Percentiles rank a stretch among this genome's conserved stretches.
phyloP scores from a whole-genome alignment of 2,113 vertebrate genomes.

The Pogona vitticeps region DNA sequence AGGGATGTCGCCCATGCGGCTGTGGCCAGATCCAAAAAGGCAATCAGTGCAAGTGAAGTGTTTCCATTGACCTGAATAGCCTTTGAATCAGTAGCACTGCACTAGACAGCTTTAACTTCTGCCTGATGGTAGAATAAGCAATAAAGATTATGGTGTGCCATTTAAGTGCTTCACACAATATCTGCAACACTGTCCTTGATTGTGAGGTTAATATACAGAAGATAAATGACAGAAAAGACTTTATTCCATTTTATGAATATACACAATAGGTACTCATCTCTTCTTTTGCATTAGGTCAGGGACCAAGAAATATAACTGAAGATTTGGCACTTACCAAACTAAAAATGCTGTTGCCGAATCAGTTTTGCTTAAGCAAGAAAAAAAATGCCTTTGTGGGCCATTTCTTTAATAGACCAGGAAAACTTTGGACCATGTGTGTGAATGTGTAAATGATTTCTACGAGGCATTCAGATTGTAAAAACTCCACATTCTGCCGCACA shows the following conservation, averaged over 20 bases:
- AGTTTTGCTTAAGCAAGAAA: constrained; percentile 73
- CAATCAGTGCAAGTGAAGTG: constrained; percentile 25
- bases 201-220: constrained; percentile 50
- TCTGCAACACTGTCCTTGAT: constrained; percentile 21
- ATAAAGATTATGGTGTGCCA: constrained; percentile 1
- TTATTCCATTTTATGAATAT: constrained; percentile 45
- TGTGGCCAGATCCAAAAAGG: background rate
- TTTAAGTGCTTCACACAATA: constrained; percentile 26
- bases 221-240: constrained; percentile 51
- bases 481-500: constrained; percentile 55
- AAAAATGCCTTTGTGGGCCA: constrained; percentile 66
- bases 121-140: constrained; percentile 43
- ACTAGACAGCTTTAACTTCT: constrained; percentile 37
- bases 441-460: constrained; percentile 73
- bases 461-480: constrained; percentile 75
- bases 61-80: background rate
- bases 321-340: constrained; percentile 65
- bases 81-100: constrained; percentile 29
- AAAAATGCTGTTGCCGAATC: constrained; percentile 73
- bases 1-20: background rate
- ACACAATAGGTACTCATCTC: constrained; percentile 69
- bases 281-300: constrained; percentile 59
- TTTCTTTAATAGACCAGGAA: constrained; percentile 68
- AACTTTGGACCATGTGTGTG: constrained; percentile 58
- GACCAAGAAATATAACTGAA: constrained; percentile 55